Evolutionary conservation across 2,797 vertebrate genomes (phyloP).

Genomic region (Enteromius argenteus): DNA sequence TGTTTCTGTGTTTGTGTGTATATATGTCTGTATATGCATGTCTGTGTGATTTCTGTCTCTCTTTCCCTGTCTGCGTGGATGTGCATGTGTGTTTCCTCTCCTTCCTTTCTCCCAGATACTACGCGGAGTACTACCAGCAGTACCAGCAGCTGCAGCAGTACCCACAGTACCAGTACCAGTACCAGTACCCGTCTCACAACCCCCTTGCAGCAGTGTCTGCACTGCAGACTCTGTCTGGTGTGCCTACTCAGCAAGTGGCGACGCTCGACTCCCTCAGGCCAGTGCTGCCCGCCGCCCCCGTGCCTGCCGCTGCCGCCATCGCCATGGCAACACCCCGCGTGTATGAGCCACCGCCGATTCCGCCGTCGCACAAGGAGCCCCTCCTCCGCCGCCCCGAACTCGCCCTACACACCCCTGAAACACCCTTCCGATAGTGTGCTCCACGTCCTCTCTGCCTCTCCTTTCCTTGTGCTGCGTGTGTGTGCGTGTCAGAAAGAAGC

Average conservation of each 20-base stretch:
- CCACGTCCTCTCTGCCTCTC: slow-evolving; percentile 62
- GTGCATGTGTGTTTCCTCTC: slow-evolving; percentile 43
- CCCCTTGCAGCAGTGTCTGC: slow-evolving; percentile 69
- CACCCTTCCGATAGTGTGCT: slow-evolving; percentile 84
- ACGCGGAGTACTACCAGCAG: slow-evolving; percentile 68
- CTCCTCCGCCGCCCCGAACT: slow-evolving; percentile 86
- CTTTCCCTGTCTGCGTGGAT: slow-evolving; percentile 40
- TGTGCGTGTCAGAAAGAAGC: slow-evolving; percentile 48
- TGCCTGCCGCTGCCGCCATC: slow-evolving; percentile 72
- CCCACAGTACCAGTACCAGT: slow-evolving; percentile 80
- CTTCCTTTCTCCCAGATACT: slow-evolving; percentile 59
- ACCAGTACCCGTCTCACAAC: slow-evolving; percentile 68
- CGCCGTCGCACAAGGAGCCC: slow-evolving; percentile 85
- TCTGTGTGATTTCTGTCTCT: slow-evolving; percentile 37
- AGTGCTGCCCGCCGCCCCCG: slow-evolving; percentile 78
- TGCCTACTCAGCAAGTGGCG: slow-evolving; percentile 71
- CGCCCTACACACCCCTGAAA: slow-evolving; percentile 86
- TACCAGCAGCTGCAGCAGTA: slow-evolving; percentile 81
- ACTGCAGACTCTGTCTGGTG: slow-evolving; percentile 61
- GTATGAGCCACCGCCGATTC: slow-evolving; percentile 84
- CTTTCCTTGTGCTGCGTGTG: slow-evolving; percentile 60
- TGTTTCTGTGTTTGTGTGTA: slow-evolving; percentile 23
- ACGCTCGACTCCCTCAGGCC: slow-evolving; percentile 82
- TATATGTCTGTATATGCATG: slow-evolving; percentile 7
- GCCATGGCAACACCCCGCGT: slow-evolving; percentile 77